Conservation (phyloP, 2,797 vertebrate species). For the Menidia menidia region DNA sequence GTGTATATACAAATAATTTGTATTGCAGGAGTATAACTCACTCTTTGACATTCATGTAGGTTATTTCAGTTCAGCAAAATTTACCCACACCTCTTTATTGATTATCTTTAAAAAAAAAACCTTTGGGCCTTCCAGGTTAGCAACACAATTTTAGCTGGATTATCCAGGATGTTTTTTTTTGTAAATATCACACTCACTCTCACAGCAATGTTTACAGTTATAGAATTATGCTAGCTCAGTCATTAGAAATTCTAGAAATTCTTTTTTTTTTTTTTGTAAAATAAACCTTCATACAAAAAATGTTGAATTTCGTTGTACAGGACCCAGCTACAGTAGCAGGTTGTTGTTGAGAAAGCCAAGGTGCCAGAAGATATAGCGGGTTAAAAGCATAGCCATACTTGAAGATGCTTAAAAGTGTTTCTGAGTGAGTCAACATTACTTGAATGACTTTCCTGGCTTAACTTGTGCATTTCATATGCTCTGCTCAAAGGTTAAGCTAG, state of each 20-base stretch:
- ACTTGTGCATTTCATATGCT: slow-evolving; percentile 85
- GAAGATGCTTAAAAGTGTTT: slow-evolving; percentile 90
- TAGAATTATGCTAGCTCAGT: slow-evolving; percentile 64
- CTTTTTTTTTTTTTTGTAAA: slow-evolving; percentile 83
- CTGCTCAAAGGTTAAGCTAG: slow-evolving; percentile 91
- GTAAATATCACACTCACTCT: slow-evolving; percentile 72
- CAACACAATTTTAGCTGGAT: slow-evolving; percentile 52
- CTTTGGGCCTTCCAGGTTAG: slow-evolving; percentile 53
- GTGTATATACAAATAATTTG: slow-evolving; percentile 84
- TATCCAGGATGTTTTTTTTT: slow-evolving; percentile 63
- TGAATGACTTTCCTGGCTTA: slow-evolving; percentile 95
- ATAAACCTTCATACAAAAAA: slow-evolving; percentile 63
- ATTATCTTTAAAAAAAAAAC: slow-evolving; percentile 38
- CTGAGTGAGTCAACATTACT: slow-evolving; percentile 95
- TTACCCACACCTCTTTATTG: slow-evolving; percentile 60
- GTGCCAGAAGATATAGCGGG: slow-evolving; percentile 87
- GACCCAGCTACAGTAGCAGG: slow-evolving; percentile 90
- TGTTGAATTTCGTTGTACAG: slow-evolving; percentile 85
- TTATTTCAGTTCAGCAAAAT: slow-evolving; percentile 67
- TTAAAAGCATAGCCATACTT: slow-evolving; percentile 97
- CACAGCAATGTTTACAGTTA: slow-evolving; percentile 74
- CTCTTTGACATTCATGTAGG: slow-evolving; percentile 68
- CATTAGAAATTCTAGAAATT: slow-evolving; percentile 72
- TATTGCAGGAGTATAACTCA: slow-evolving; percentile 75
- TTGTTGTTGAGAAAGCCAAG: slow-evolving; percentile 74